Evolutionary conservation across 1,140 invertebrate genomes (phyloP), one percentile per base, ranked within the genome.

Genomic region (Popillia japonica): DNA sequence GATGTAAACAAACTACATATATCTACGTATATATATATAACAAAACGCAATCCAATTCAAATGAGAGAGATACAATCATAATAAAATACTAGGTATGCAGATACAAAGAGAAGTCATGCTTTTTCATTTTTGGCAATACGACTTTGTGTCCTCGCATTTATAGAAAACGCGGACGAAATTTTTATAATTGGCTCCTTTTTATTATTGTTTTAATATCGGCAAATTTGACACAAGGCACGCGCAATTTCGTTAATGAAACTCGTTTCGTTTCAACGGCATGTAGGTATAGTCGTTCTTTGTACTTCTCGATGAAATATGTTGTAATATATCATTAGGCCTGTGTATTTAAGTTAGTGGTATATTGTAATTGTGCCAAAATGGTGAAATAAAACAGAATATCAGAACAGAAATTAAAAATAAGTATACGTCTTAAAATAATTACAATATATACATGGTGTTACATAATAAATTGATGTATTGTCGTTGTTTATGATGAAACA

Each of bases 21-120:
- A n/a, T n/a, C 48, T 55, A 55, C 48, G 3, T n/a, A 14, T n/a
- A n/a, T 42, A 11, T 42, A 42, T 55, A 55, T 17, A 55, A 55
- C 2, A n/a, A 55, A n/a, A 55, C 11, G 17, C 6, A 17, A 55
- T 55, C 17, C 48, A 55, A 10, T 68, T 23, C 34, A 27, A 40
- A 23, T 64, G n/a, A 76, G 17, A 76, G 42, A 48, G 17, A 61
- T 59, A 77, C 34, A 41, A 64, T 42, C n/a, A 77, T 34, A 77
- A 27, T 17, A 64, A 82, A 86, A 86, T 83, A 68, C 76, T 80
- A 40, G 64, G 34, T 72, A 77, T 76, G 79, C 55, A 79, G 22
- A 23, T 17, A 22, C 22, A 68, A 68, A 68, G 27, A 68, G 61
- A 68, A 68, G 9, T 27, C 61, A 68, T 68, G 61, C 61, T 23